Conservation (phyloP, 2,113 vertebrate species). For the Larimichthys polyactis region DNA sequence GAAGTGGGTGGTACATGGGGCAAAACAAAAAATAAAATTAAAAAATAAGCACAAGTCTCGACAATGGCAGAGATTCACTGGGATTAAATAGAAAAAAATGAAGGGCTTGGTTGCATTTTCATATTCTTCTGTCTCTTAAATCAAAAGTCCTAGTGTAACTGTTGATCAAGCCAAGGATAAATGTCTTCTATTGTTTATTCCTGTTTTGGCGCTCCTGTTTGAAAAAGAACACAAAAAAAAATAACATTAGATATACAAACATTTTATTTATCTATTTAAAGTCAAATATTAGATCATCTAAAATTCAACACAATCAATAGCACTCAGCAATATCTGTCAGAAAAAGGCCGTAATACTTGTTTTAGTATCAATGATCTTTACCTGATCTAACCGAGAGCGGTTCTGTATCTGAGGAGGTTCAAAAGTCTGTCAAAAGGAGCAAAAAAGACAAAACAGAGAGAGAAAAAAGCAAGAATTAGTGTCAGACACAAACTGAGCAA, state of each 20-base stretch:
- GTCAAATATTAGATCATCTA: neutral
- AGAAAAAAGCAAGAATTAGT: slow-evolving; percentile 28
- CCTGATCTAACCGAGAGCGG: slow-evolving; percentile 81
- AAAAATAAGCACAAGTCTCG: slow-evolving; percentile 79
- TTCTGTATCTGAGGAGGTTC: slow-evolving; percentile 79
- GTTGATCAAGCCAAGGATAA: slow-evolving; percentile 85
- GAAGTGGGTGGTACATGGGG: slow-evolving; percentile 83
- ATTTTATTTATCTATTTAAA: slow-evolving; percentile 22
- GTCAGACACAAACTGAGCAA: neutral
- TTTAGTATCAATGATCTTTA: slow-evolving; percentile 38
- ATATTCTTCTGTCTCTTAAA: slow-evolving; percentile 82
- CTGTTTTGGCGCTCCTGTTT: slow-evolving; percentile 94
- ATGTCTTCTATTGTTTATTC: slow-evolving; percentile 91
- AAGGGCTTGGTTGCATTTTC: slow-evolving; percentile 81
- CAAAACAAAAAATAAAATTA: slow-evolving; percentile 67
- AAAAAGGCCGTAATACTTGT: neutral
- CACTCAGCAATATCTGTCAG: neutral
- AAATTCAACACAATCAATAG: neutral
- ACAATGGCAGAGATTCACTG: slow-evolving; percentile 88
- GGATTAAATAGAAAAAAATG: slow-evolving; percentile 78
- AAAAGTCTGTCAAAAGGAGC: slow-evolving; percentile 74
- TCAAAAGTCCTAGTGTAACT: slow-evolving; percentile 85
- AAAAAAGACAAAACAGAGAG: slow-evolving; percentile 17
- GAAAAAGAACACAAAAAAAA: slow-evolving; percentile 49
- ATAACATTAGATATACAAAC: slow-evolving; percentile 22